Percentiles rank a stretch among this genome's conserved stretches.
phyloP scores from a whole-genome alignment of 1,140 invertebrate species.

The Dryas iulia region DNA sequence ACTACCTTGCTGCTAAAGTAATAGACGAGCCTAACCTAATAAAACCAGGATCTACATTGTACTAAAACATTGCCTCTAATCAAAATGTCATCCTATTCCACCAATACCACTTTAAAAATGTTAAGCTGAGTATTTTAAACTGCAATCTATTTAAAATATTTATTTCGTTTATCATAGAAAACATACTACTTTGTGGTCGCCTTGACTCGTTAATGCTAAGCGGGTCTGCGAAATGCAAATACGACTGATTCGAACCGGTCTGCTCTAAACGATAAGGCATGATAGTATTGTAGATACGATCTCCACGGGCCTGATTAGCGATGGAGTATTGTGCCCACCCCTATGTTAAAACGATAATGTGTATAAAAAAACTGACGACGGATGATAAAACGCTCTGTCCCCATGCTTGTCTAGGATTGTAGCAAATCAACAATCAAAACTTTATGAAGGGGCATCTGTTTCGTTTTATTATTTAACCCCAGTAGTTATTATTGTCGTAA shows the following conservation, averaged over 20 bases:
- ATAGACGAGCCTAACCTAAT: too few relatives aligned
- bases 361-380: constrained; percentile 28
- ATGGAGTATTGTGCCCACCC: constrained; percentile 28
- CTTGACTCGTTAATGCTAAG: constrained; percentile 29
- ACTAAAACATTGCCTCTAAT: too few relatives aligned
- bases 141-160: too few relatives aligned
- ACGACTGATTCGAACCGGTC: constrained; percentile 54
- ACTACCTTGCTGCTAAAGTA: too few relatives aligned
- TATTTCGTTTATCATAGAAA: not conserved
- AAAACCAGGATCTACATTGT: too few relatives aligned
- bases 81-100: too few relatives aligned
- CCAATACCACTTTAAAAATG: too few relatives aligned
- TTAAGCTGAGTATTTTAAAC: too few relatives aligned
- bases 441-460: constrained; percentile 34
- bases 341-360: constrained; percentile 18
- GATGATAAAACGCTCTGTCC: constrained; percentile 29
- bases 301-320: constrained; percentile 31
- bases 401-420: constrained; percentile 24
- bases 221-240: constrained; percentile 56
- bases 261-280: constrained; percentile 45
- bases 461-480: constrained; percentile 11
- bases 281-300: constrained; percentile 38
- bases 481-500: not conserved
- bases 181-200: not conserved
- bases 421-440: constrained; percentile 29